A percentile compares a stretch with the other conserved stretches of the same genome.
These are phyloP conservation scores for Hemicentrotus pulcherrimus DNA, from an alignment of 35 echinoderm and acorn worm species.

Conservation along the genomic window DNA sequence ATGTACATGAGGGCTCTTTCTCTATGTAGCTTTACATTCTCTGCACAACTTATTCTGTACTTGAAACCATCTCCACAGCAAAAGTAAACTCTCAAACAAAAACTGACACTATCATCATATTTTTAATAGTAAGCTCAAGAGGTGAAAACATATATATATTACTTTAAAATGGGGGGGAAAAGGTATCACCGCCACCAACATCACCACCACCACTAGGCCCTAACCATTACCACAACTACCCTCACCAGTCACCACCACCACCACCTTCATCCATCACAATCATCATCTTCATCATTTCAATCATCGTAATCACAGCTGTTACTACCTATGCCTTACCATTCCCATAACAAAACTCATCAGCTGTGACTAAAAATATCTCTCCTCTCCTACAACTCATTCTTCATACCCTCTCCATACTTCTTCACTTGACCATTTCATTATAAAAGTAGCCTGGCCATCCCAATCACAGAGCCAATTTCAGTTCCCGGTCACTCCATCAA, in stretches of 20 bases:
- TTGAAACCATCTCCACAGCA: no score
- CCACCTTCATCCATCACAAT: neutral
- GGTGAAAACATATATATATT: no score
- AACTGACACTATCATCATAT: no score
- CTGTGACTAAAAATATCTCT: neutral
- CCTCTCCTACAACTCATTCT: neutral
- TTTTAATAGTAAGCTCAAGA: no score
- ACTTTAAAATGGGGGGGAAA: no score
- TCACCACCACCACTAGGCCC: neutral
- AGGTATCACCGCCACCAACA: no score
- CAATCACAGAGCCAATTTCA: neutral
- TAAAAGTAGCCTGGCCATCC: neutral
- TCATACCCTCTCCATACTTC: neutral
- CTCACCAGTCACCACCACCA: neutral
- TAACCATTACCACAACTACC: neutral
- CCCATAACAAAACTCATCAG: neutral
- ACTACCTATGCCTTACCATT: neutral
- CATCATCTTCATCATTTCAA: neutral
- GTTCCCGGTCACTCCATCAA: neutral
- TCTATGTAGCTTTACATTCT: no score
- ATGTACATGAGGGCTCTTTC: no score
- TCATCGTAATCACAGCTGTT: neutral
- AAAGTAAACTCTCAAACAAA: no score
- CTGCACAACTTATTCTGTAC: no score
- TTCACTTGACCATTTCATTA: constrained; percentile 9